phyloP scores from a whole-genome alignment of 2,888 invertebrate species.

The Galeruca laticollis region DNA sequence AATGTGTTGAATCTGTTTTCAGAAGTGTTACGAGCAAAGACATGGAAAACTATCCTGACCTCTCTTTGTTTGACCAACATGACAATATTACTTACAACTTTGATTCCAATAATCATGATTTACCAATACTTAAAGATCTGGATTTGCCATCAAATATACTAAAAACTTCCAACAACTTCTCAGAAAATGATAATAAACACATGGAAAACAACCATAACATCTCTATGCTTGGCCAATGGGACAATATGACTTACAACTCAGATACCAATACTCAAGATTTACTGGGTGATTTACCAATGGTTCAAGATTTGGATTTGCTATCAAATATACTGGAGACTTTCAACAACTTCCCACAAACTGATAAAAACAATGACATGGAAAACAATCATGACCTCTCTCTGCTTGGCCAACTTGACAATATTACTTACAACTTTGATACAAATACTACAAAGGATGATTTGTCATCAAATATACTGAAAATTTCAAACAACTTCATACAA shows the following conservation, averaged over 20 bases:
- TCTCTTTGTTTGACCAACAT: constrained; percentile 56
- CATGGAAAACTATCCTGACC: constrained; percentile 56
- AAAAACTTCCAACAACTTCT: background rate
- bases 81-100: constrained; percentile 49
- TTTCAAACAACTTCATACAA: background rate
- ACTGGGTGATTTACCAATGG: no score
- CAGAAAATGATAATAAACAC: constrained; percentile 12
- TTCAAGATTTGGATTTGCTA: no score
- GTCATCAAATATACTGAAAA: constrained; percentile 2
- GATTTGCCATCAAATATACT: constrained; percentile 25
- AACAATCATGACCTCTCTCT: constrained; percentile 56
- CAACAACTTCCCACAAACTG: no score
- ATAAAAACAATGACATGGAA: constrained; percentile 56
- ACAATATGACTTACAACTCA: no score
- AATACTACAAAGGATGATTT: constrained; percentile 41
- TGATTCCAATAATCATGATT: constrained; percentile 38
- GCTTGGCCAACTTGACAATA: constrained; percentile 55
- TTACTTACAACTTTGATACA: constrained; percentile 44
- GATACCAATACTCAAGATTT: no score
- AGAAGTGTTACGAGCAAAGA: constrained; percentile 57
- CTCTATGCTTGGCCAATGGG: no score
- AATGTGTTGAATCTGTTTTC: constrained; percentile 11
- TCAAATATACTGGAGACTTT: no score
- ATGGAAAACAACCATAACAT: no score
- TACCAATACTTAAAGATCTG: constrained; percentile 43